phyloP scores from a whole-genome alignment of 2,113 vertebrate species.

The Lycocorax pyrrhopterus region DNA sequence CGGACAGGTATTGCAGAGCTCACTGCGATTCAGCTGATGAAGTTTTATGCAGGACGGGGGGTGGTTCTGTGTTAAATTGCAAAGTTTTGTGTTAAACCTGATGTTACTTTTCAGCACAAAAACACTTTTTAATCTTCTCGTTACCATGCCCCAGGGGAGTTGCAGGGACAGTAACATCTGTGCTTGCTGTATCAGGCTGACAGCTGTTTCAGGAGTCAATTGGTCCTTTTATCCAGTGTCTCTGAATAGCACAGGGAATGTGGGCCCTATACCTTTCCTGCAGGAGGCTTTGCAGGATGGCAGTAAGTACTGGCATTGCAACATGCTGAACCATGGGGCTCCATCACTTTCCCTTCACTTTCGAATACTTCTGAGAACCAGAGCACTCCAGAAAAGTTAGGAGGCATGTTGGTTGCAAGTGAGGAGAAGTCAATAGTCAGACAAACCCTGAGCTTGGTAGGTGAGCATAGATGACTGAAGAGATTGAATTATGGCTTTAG shows the following conservation, averaged over 20 bases:
- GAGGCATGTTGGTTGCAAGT: background rate
- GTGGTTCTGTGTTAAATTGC: background rate
- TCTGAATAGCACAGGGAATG: background rate
- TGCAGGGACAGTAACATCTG: background rate
- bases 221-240: background rate
- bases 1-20: background rate
- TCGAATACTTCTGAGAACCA: background rate
- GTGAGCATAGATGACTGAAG: background rate
- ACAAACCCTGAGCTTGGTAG: background rate
- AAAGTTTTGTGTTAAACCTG: background rate
- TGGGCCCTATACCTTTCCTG: background rate
- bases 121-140: background rate
- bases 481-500: background rate
- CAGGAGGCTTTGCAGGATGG: background rate
- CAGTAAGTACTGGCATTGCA: background rate
- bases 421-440: background rate
- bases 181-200: background rate
- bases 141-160: background rate
- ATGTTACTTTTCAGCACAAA: background rate
- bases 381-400: background rate
- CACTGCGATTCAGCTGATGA: background rate
- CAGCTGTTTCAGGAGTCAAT: background rate
- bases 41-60: background rate
- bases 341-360: background rate
- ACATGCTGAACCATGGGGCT: background rate